Conservation (phyloP, 2,113 vertebrate genomes). For the Pelusios castaneus region DNA sequence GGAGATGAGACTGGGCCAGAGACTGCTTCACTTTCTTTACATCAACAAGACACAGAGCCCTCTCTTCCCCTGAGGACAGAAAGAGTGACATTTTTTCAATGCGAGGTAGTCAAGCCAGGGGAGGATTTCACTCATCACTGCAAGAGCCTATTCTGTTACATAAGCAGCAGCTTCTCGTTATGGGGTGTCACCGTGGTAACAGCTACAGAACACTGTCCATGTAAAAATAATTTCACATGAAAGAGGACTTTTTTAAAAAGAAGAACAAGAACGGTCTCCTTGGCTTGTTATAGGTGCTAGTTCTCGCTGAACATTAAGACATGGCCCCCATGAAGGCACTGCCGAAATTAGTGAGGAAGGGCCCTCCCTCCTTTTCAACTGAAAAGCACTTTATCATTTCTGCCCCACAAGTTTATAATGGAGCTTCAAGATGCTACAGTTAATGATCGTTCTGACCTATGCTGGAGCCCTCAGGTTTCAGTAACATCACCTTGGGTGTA, state of each 20-base stretch:
- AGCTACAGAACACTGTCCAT: neutral
- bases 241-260: neutral
- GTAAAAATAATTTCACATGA: neutral
- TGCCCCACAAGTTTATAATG: neutral
- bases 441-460: neutral
- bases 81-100: neutral
- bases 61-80: slow-evolving; percentile 87
- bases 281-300: neutral
- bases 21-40: slow-evolving; percentile 98
- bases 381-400: neutral
- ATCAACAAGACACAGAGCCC: slow-evolving; percentile 93
- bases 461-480: neutral
- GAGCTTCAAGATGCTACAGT: neutral
- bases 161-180: slow-evolving; percentile 46
- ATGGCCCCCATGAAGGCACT: neutral
- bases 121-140: slow-evolving; percentile 2
- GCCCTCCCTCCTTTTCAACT: neutral
- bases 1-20: slow-evolving; percentile 95
- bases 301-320: neutral
- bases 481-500: neutral
- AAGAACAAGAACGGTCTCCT: rapidly evolving
- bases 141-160: slow-evolving; percentile 24
- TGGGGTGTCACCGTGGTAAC: slow-evolving; percentile 57
- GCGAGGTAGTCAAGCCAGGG: neutral
- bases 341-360: slow-evolving; percentile 1